phyloP scores from a whole-genome alignment of 2,113 vertebrate genomes.

The Tylochromis polylepis region DNA sequence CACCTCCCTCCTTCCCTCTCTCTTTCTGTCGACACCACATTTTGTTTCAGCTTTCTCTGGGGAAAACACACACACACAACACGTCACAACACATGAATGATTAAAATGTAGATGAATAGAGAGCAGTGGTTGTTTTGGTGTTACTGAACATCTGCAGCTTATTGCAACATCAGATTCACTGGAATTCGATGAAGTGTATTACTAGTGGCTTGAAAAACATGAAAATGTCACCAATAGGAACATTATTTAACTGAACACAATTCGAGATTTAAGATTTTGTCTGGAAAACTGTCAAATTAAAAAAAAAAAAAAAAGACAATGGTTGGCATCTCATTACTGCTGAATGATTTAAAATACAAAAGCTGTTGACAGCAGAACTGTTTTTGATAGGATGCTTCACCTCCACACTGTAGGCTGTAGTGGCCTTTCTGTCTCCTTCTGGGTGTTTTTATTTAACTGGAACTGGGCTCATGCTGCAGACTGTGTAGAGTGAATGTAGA shows the following conservation, averaged over 20 bases:
- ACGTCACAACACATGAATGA: background rate
- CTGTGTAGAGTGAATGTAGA: background rate
- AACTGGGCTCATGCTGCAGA: background rate
- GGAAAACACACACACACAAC: background rate
- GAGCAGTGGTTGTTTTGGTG: rapidly evolving
- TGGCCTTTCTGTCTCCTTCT: background rate
- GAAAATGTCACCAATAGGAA: background rate
- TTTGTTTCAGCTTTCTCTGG: background rate
- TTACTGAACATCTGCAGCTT: background rate
- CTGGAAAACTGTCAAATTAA: background rate
- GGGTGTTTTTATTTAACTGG: background rate
- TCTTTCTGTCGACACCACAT: background rate
- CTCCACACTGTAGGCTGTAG: background rate
- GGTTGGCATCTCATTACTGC: background rate
- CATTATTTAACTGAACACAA: background rate
- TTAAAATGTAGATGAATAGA: background rate
- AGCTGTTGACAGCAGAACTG: background rate
- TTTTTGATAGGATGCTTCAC: background rate
- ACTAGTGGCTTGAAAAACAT: background rate
- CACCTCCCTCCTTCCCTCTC: background rate
- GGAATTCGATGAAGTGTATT: background rate
- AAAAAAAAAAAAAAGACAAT: background rate
- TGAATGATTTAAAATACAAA: rapidly evolving
- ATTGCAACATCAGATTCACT: background rate
- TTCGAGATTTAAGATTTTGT: background rate